Evolutionary conservation across 2,113 vertebrate species (phyloP).

Genomic region (Phyllopteryx taeniolatus): DNA sequence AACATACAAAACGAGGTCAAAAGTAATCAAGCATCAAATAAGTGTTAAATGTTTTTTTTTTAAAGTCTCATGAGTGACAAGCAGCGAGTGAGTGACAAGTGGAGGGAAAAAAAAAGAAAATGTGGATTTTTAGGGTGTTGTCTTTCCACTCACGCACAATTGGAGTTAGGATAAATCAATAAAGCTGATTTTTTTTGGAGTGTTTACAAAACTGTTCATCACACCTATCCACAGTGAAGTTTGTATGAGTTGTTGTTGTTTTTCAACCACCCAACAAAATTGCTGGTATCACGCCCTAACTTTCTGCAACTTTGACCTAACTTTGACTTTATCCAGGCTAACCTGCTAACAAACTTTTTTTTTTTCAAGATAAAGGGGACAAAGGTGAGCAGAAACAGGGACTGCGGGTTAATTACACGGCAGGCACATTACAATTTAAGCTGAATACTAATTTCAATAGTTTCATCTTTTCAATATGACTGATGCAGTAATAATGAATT

Average conservation of each 20-base stretch:
- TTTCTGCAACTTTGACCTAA: background rate
- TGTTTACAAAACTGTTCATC: background rate
- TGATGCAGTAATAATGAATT: background rate
- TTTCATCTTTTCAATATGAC: background rate
- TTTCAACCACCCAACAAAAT: background rate
- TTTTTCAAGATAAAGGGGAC: background rate
- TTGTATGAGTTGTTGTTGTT: background rate
- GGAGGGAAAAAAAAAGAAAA: background rate
- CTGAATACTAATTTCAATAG: background rate
- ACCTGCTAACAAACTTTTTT: background rate
- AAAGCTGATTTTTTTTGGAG: background rate
- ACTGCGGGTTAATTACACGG: background rate
- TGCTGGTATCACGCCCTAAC: background rate
- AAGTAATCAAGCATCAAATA: slow-evolving; percentile 39
- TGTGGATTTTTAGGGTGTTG: background rate
- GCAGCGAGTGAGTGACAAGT: slow-evolving; percentile 4
- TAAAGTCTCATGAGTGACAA: slow-evolving; percentile 9
- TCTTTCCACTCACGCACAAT: background rate
- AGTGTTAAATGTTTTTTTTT: background rate
- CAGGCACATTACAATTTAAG: background rate
- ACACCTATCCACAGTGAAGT: background rate
- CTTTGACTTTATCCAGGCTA: slow-evolving; percentile 3
- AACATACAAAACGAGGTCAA: slow-evolving; percentile 44
- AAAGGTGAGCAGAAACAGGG: background rate
- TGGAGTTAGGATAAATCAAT: background rate